Percentiles rank a stretch among this genome's conserved stretches.
Conservation (phyloP, 2,797 vertebrate genomes). For the Eulemur mongoz region DNA sequence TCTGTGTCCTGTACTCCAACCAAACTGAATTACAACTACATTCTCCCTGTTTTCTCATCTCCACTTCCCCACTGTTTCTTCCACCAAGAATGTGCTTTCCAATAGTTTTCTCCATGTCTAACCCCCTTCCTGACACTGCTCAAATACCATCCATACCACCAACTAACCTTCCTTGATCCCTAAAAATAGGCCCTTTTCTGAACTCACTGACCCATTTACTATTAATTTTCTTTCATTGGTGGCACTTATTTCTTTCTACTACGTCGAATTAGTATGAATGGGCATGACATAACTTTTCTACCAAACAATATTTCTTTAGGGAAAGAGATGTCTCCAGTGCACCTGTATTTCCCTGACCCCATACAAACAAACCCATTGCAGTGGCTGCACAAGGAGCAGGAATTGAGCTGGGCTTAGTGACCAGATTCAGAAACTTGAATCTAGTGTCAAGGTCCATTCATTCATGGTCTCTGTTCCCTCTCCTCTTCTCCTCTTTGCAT, state of each 20-base stretch:
- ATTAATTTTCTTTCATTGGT: not conserved
- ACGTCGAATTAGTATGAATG: not conserved
- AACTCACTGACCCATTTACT: not conserved
- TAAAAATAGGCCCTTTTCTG: not conserved
- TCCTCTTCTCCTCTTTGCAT: not conserved
- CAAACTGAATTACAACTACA: accelerated
- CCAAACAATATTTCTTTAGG: not conserved
- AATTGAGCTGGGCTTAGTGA: not conserved
- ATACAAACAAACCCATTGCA: not conserved
- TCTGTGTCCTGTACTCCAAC: accelerated
- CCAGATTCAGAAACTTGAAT: not conserved
- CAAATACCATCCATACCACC: not conserved
- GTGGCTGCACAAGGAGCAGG: not conserved
- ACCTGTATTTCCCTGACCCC: not conserved
- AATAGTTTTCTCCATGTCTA: too few relatives aligned
- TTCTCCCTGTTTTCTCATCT: not conserved
- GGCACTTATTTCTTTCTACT: not conserved
- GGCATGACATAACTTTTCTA: not conserved
- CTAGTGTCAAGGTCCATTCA: not conserved
- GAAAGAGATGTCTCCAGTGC: not conserved
- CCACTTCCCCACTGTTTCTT: not conserved
- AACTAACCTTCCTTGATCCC: not conserved
- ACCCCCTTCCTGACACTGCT: not conserved
- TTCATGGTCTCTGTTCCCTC: not conserved
- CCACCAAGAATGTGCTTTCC: not conserved